A percentile compares a stretch with the other conserved stretches of the same genome.
These are phyloP conservation scores for Ctenochaetus hawaiiensis DNA, from an alignment of 2,797 vertebrate genomes.

Conservation along the genomic window DNA sequence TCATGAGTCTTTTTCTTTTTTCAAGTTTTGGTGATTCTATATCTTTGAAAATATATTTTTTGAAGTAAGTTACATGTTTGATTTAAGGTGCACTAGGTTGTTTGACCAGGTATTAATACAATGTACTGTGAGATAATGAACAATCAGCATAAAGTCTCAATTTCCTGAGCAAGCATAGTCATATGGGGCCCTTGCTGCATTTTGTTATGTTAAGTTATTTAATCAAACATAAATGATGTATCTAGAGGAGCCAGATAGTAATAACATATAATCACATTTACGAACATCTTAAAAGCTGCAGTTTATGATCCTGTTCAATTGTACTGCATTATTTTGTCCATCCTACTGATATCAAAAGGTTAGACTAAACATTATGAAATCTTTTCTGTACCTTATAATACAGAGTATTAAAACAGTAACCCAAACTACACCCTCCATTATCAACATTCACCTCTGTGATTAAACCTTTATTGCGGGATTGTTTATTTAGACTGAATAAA, in stretches of 20 bases:
- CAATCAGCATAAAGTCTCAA: background rate
- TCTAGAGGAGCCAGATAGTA: background rate
- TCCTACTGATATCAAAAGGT: background rate
- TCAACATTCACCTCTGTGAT: background rate
- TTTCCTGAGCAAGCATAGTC: background rate
- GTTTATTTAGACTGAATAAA: background rate
- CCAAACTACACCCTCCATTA: background rate
- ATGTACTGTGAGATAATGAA: background rate
- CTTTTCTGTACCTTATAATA: background rate
- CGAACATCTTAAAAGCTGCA: background rate
- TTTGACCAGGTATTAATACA: background rate
- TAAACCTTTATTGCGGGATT: background rate
- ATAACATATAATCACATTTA: background rate
- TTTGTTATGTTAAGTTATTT: background rate
- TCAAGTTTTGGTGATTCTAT: background rate
- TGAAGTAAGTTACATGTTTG: background rate
- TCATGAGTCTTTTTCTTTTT: background rate
- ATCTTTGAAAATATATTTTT: background rate
- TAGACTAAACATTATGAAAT: background rate
- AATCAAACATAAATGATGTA: background rate
- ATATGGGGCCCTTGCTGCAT: background rate
- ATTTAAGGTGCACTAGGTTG: background rate
- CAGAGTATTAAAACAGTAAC: background rate
- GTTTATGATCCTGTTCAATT: background rate
- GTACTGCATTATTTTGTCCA: background rate